Evolutionary conservation across 2,888 invertebrate genomes (phyloP), one percentile per base, ranked within the genome.

Genomic region (Spisula solida): DNA sequence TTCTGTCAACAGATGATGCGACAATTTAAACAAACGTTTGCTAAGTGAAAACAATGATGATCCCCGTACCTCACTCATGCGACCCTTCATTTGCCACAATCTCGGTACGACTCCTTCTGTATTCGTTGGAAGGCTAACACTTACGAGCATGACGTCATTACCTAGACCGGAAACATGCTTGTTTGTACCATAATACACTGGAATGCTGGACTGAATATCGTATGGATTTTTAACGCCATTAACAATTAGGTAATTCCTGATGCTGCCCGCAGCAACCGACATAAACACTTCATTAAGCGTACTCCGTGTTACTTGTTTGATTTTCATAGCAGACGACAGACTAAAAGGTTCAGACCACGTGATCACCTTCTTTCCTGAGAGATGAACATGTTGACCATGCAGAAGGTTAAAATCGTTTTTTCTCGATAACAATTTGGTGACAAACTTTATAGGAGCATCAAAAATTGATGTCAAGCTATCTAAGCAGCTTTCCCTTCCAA

Each of bases 31-130:
- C n/a, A 97, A 97, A 47, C 97, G 96, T 92, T 97, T 97, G 89
- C 97, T 96, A 47, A 97, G 96, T 55, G 97, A 97, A 6, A 97
- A 97, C 93, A 97, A 97, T 1, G 97, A 96, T n/a, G 97, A 97
- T 8, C 95, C 94, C 93, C 97, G 97, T 85, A 97, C 95, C 70
- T 97, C 96, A 82, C 97, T 97, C 95, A 97, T 96, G 18, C 96
- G 95, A 75, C 97, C 96, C 70, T 97, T 97, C 48, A 97, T 97
- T 80, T 97, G 97, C 97, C 97, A 97, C 4, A 97, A 96, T 47
- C 97, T 96, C 0, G 97, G 97, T 47, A 97, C 97, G 60, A 97
- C 97, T n/a, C 97, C 97, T 94, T 97, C 97, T 1, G 97, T 97
- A 92, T 97, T 97, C 75, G 97, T 97, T 34, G 97, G 97, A 78